phyloP scores from a whole-genome alignment of 1,140 invertebrate species.

The Sarcophaga bullata region DNA sequence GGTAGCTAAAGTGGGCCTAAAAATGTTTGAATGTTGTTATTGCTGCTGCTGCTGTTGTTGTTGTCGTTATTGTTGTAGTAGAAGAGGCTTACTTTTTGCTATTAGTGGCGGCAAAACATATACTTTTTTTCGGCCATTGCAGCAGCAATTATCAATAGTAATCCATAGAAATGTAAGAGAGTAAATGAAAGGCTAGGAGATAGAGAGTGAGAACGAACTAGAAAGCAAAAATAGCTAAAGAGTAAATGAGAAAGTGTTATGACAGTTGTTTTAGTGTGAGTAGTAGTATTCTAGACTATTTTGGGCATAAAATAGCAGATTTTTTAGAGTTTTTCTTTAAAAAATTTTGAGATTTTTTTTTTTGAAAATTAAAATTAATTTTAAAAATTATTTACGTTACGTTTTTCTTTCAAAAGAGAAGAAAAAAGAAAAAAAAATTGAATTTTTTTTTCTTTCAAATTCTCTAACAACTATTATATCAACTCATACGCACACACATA shows the following conservation, averaged over 20 bases:
- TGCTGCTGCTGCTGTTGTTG: background rate
- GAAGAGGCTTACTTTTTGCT: conserved; percentile 16
- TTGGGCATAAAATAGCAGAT: background rate
- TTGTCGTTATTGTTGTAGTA: background rate
- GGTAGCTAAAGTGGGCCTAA: conserved; percentile 18
- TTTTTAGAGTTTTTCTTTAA: background rate
- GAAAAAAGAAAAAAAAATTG: no score
- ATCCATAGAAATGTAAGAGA: background rate
- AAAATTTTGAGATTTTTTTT: background rate
- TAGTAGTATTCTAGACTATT: conserved; percentile 18
- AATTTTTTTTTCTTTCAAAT: no score
- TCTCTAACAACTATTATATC: no score
- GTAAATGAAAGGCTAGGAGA: no score
- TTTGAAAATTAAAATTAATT: no score
- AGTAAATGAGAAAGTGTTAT: background rate
- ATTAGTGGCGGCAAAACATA: conserved; percentile 21
- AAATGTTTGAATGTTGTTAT: background rate
- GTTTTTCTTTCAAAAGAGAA: no score
- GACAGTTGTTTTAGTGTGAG: background rate
- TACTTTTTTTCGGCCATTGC: conserved; percentile 15
- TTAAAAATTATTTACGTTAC: no score
- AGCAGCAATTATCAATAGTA: conserved; percentile 21
- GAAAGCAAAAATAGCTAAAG: background rate
- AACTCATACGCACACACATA: no score
- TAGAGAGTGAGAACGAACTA: background rate